phyloP scores from a whole-genome alignment of 2,797 vertebrate species.

The Miopithecus talapoin region DNA sequence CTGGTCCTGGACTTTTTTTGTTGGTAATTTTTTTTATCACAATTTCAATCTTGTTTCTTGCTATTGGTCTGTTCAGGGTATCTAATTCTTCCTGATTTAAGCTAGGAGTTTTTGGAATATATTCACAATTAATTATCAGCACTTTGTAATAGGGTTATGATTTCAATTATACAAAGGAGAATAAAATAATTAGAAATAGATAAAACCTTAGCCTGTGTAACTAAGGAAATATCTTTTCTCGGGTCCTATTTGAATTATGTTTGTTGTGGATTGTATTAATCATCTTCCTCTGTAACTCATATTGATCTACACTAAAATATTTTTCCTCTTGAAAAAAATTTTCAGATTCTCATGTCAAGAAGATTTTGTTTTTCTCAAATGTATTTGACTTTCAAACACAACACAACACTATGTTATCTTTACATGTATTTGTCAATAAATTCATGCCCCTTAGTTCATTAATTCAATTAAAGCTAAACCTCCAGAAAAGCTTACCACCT shows the following conservation, averaged over 20 bases:
- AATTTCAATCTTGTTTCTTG: too few relatives aligned
- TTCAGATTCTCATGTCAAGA: background rate
- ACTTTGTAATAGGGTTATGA: background rate
- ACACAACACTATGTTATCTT: background rate
- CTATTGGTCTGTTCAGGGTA: too few relatives aligned
- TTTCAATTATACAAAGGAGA: background rate
- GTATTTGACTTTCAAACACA: background rate
- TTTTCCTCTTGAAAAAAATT: background rate
- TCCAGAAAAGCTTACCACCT: background rate
- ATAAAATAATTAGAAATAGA: background rate
- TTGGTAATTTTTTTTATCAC: too few relatives aligned
- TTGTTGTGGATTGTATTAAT: background rate
- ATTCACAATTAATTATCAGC: background rate
- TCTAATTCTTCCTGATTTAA: too few relatives aligned
- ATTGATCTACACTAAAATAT: background rate
- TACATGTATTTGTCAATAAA: background rate
- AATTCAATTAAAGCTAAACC: background rate
- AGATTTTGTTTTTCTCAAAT: background rate
- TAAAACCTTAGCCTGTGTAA: background rate
- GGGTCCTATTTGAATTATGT: background rate
- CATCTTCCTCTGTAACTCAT: background rate
- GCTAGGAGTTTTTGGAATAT: background rate
- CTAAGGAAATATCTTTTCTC: background rate
- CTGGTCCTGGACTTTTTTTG: too few relatives aligned
- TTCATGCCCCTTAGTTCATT: background rate